Evolutionary conservation across 2,113 vertebrate genomes (phyloP).

Genomic region (Protomyctophum bolini): DNA sequence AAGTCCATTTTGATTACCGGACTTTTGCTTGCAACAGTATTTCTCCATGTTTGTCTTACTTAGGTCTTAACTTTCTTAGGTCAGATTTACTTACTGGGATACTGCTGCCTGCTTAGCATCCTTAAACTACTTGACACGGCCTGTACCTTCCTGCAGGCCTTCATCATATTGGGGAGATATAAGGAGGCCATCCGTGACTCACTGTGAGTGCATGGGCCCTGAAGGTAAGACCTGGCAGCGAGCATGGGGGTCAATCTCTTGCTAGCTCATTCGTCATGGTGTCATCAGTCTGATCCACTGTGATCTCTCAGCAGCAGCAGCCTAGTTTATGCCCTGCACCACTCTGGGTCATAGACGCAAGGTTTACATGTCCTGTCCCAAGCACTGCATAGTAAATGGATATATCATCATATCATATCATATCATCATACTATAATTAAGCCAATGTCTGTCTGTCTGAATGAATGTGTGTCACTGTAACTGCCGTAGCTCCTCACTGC

Average conservation of each 20-base stretch:
- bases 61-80: background rate
- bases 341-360: background rate
- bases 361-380: background rate
- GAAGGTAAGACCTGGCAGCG: constrained; percentile 80
- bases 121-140: constrained; percentile 10
- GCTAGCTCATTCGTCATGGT: constrained; percentile 40
- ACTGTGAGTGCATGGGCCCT: constrained; percentile 88
- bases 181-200: constrained; percentile 86
- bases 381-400: background rate
- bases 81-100: constrained; percentile 2
- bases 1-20: no score
- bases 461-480: no score
- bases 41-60: background rate
- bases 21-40: no score
- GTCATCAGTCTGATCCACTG: constrained; percentile 21
- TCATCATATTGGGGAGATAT: constrained; percentile 85
- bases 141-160: constrained; percentile 77
- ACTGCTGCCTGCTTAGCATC: background rate
- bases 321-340: background rate
- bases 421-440: no score
- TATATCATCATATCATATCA: no score
- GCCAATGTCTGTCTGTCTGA: no score
- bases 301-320: constrained; percentile 4
- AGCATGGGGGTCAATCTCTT: constrained; percentile 23
- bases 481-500: no score